phyloP scores from a whole-genome alignment of 2,888 invertebrate species.

The Leptodirus hochenwartii region DNA sequence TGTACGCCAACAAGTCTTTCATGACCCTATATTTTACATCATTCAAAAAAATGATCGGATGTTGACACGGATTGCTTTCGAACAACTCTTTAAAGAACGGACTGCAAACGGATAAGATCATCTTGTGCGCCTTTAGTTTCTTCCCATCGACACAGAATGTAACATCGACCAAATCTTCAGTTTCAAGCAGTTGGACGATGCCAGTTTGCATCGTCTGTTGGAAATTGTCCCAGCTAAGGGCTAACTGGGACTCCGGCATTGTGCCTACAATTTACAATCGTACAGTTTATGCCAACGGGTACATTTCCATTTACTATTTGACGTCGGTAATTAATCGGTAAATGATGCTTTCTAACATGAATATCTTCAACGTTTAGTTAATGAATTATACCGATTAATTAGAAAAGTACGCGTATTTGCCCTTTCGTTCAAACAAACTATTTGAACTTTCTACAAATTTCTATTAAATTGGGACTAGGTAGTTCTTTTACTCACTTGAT shows the following conservation, averaged over 20 bases:
- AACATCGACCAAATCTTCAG: conserved; percentile 25
- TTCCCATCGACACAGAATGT: conserved; percentile 36
- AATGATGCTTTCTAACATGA: too few species aligned
- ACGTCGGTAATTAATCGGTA: too few species aligned
- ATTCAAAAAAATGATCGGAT: conserved; percentile 41
- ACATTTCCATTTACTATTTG: too few species aligned
- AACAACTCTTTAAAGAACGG: conserved; percentile 54
- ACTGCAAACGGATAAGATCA: conserved; percentile 50
- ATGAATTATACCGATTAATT: too few species aligned
- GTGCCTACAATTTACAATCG: conserved; percentile 15
- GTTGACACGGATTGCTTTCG: conserved; percentile 44
- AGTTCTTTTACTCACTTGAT: too few species aligned
- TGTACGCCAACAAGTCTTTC: conserved; percentile 36
- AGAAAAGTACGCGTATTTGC: too few species aligned
- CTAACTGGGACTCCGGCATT: conserved; percentile 44
- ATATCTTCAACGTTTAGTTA: too few species aligned
- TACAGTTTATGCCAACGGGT: too few species aligned
- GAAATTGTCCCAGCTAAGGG: conserved; percentile 57
- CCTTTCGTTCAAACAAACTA: too few species aligned
- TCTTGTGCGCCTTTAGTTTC: conserved; percentile 49
- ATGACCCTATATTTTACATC: conserved; percentile 36
- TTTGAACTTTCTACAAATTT: too few species aligned
- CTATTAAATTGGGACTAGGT: too few species aligned
- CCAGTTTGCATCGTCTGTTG: conserved; percentile 49
- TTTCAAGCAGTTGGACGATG: conserved; percentile 31